phyloP scores from a whole-genome alignment of 2,888 invertebrate species.

The Rhingia campestris region DNA sequence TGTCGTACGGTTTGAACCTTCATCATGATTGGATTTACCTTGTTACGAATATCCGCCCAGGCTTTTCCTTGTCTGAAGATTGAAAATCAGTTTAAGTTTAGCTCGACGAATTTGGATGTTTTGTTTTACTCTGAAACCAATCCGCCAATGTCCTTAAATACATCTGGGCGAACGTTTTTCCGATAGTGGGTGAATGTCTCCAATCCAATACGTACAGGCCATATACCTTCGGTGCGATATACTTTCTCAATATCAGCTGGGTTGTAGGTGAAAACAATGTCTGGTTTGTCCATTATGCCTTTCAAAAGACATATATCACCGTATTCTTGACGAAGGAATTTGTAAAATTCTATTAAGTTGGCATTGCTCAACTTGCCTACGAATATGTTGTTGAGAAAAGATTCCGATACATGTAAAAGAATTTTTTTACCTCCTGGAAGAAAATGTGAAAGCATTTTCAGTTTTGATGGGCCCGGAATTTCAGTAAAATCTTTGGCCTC shows the following conservation, averaged over 20 bases:
- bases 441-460: slow-evolving; percentile 76
- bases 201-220: slow-evolving; percentile 83
- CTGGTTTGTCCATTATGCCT: slow-evolving; percentile 80
- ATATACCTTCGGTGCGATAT: slow-evolving; percentile 83
- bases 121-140: slow-evolving; percentile 78
- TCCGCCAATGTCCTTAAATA: slow-evolving; percentile 80
- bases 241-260: slow-evolving; percentile 83
- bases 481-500: slow-evolving; percentile 76
- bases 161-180: slow-evolving; percentile 79
- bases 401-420: not conserved
- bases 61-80: slow-evolving; percentile 85
- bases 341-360: slow-evolving; percentile 77
- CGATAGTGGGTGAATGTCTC: slow-evolving; percentile 83
- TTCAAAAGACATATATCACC: slow-evolving; percentile 83
- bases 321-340: slow-evolving; percentile 77
- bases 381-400: not conserved
- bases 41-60: slow-evolving; percentile 87
- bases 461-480: slow-evolving; percentile 78
- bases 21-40: slow-evolving; percentile 82
- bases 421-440: slow-evolving; percentile 78
- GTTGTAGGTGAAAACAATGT: slow-evolving; percentile 83
- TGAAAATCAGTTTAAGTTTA: not conserved
- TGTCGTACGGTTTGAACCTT: slow-evolving; percentile 78
- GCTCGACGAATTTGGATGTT: not conserved
- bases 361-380: slow-evolving; percentile 77